Base-by-base conservation (phyloP, 37 sponge, comb jelly and placozoan genomes). In the Haliclona indistincta region DNA sequence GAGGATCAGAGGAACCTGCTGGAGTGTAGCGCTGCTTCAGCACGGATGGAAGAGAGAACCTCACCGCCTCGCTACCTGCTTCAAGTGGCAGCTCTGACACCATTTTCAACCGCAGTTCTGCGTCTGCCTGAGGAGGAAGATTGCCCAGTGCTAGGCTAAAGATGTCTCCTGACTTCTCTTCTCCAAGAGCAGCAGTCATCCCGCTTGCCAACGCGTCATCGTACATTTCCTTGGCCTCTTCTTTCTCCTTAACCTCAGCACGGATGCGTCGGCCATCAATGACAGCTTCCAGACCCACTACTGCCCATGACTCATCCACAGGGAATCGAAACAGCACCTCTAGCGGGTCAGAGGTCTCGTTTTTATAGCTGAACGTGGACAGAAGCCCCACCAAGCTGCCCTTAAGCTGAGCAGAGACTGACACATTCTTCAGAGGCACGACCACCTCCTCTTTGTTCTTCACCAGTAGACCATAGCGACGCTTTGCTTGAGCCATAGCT, bases 161-260 rank as follows among this genome's bases (percentile, higher is more conserved):
- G 29, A 94, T 89, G 76, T 94, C 94, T 43, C 80, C 81, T 1
- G 63, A 45, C 64, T 82, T 77, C 63, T 93, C 86, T 53, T 94
- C 87, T 11, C 45, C 90, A 4, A 83, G 40, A 2, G 81, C 80
- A 42, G 94, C 94, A 68, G 90, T 83, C 45, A 43, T 29, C 1
- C 89, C 94, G 38, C 87, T 75, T 44, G 86, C 74, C 0, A 89
- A 76, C 29, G 90, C 94, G 33, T 94, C 84, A 26, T 89, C 83
- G 56, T 89, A 94, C 64, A 60, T 61, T 22, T 63, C 40, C 56
- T 36, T 78, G 3, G 94, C 94, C 54, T 89, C 87, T 76, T 81
- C 84, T 47, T 86, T 89, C 80, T 85, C 89, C 33, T 70, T 67
- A 22, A 93, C 51, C 36, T 75, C 79, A 5, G 85, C 94, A 29